Conservation (phyloP, 2,797 vertebrate species). For the Parotocinclus haroldoi region DNA sequence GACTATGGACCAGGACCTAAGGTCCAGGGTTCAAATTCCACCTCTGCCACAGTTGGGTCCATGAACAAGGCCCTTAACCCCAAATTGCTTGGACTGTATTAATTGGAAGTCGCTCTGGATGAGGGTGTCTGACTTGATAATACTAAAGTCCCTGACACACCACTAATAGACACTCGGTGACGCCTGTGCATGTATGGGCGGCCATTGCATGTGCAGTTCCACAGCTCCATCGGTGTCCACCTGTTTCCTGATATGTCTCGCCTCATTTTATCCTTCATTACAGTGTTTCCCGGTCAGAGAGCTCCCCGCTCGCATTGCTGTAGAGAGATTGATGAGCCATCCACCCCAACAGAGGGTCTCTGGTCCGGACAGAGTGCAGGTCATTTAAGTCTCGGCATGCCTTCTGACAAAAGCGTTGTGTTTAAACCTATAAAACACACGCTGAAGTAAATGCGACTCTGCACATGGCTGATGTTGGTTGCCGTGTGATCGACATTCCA, state of each 20-base stretch:
- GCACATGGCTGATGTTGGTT: background rate
- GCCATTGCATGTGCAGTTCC: background rate
- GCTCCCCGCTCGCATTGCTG: slow-evolving; percentile 45
- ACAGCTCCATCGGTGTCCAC: slow-evolving; percentile 29
- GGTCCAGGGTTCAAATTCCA: no score
- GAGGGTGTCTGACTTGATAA: no score
- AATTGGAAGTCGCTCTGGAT: no score
- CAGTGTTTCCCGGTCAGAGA: slow-evolving; percentile 51
- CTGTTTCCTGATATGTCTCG: slow-evolving; percentile 45
- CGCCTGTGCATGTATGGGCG: no score
- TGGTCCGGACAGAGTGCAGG: slow-evolving; percentile 55
- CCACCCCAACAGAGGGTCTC: slow-evolving; percentile 49
- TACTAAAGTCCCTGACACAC: no score
- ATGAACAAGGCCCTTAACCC: no score
- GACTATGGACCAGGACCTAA: no score
- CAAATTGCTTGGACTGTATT: no score
- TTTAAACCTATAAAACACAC: slow-evolving; percentile 23
- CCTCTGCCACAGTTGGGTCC: no score
- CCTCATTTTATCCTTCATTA: slow-evolving; percentile 59
- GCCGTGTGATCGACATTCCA: background rate
- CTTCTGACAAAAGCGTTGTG: slow-evolving; percentile 52
- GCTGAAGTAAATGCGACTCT: no score
- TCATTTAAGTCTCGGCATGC: slow-evolving; percentile 56
- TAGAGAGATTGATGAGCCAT: slow-evolving; percentile 60
- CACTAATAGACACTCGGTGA: no score